Base-by-base conservation (phyloP, 1,140 invertebrate species). In the Ectropis grisescens region DNA sequence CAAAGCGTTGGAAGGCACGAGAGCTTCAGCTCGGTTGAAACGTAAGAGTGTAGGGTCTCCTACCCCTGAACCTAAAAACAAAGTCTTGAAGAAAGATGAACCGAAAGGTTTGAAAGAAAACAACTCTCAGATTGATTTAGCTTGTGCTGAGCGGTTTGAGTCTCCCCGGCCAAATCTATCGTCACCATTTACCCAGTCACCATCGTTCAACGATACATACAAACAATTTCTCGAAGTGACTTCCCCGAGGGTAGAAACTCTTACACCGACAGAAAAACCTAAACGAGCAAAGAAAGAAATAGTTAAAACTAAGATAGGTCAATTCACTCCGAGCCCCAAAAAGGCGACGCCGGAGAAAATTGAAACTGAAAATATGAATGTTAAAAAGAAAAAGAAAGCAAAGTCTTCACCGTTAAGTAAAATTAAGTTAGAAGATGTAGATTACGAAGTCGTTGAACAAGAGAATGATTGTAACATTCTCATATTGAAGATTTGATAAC, bases 391-490 rank as follows among this genome's bases (percentile, higher is more conserved):
- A n/a, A n/a, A n/a, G n/a, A n/a, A n/a, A n/a, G n/a, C n/a, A n/a
- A n/a, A n/a, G n/a, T n/a, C n/a, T n/a, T n/a, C n/a, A n/a, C n/a
- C n/a, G n/a, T n/a, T n/a, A n/a, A n/a, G n/a, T n/a, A n/a, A n/a
- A n/a, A n/a, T n/a, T n/a, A 26, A 36, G 11, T 6, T n/a, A 22
- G 37, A 34, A 19, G 12, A 36, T 11, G 2, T 10, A 14, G 12
- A 14, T 10, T 14, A 11, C 10, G 8, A n/a, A 37, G 22, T 15
- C 2, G 9, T 27, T 8, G 7, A 31, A 35, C 58, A 58, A 28
- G 61, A 74, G 7, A 61, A 64, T 13, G 74, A 66, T 11, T 79
- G 65, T 49, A 79, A 79, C 44, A 79, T 79, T 40, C 40, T 79
- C 27, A 59, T 79, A 13, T 50, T 79, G 24, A 79, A 79, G 27